Conservation (phyloP, 2,888 invertebrate species). For the Hofmannophila pseudospretella region DNA sequence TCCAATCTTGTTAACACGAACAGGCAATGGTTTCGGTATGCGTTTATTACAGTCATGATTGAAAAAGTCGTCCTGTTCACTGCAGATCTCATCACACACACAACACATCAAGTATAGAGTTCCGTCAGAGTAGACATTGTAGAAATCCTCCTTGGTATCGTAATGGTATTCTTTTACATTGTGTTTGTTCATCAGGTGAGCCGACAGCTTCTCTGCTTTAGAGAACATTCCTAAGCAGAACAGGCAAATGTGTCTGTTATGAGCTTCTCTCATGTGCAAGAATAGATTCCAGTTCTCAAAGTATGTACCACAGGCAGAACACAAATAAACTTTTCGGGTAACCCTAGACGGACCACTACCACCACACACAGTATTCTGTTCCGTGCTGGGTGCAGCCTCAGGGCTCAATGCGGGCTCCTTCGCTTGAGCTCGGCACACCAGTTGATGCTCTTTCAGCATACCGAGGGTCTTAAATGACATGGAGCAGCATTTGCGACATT, state of each 20-base stretch:
- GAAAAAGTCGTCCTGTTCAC: constrained; percentile 85
- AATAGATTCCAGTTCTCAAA: constrained; percentile 93
- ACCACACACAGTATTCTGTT: constrained; percentile 45
- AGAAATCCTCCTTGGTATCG: constrained; percentile 82
- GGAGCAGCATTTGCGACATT: constrained; percentile 85
- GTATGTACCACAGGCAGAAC: constrained; percentile 89
- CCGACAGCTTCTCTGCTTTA: constrained; percentile 86
- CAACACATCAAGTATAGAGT: constrained; percentile 89
- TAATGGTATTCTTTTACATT: constrained; percentile 84
- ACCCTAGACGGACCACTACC: constrained; percentile 78
- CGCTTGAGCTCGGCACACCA: constrained; percentile 76
- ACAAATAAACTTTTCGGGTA: constrained; percentile 87
- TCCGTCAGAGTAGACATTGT: constrained; percentile 77
- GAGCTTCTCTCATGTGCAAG: constrained; percentile 89
- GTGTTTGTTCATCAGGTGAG: constrained; percentile 88
- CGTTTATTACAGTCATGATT: constrained; percentile 82
- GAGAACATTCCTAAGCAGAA: constrained; percentile 91
- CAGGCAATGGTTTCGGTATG: constrained; percentile 69
- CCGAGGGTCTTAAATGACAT: constrained; percentile 82
- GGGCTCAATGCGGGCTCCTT: constrained; percentile 62
- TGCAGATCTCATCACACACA: constrained; percentile 87
- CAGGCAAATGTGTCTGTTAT: constrained; percentile 88
- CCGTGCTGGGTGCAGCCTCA: constrained; percentile 48
- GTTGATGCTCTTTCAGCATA: constrained; percentile 83
- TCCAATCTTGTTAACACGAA: constrained; percentile 65